phyloP scores from a whole-genome alignment of 2,113 vertebrate species.

The Psephotus haematonotus region DNA sequence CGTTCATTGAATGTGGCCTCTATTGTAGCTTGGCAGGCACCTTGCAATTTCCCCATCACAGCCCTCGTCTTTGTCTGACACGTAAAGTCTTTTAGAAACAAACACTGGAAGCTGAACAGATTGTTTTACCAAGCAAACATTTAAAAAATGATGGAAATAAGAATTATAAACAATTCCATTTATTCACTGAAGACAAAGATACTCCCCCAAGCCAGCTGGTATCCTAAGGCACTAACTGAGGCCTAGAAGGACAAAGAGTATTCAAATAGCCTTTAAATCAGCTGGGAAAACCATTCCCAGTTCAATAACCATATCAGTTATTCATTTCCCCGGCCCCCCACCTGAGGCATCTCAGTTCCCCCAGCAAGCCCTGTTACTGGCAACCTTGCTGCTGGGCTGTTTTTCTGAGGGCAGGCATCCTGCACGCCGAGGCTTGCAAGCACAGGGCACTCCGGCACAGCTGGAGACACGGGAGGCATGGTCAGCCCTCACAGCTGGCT shows the following conservation, averaged over 20 bases:
- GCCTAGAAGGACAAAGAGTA: not conserved
- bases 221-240: not conserved
- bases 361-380: not conserved
- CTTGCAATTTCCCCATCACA: not conserved
- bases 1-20: not conserved
- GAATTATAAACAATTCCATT: slow-evolving; percentile 47
- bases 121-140: slow-evolving; percentile 46
- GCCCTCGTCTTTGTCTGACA: not conserved
- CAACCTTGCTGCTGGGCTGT: not conserved
- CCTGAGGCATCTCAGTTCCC: not conserved
- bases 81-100: slow-evolving; percentile 35
- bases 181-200: slow-evolving; percentile 45
- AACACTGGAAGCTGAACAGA: slow-evolving; percentile 60
- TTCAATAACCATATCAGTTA: not conserved
- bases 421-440: not conserved
- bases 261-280: slow-evolving; percentile 29
- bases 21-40: not conserved
- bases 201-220: not conserved
- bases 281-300: not conserved
- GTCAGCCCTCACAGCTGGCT: rapidly evolving
- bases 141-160: slow-evolving; percentile 57
- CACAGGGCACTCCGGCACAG: not conserved
- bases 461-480: not conserved
- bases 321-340: not conserved
- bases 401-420: not conserved